Evolutionary conservation across 2,113 vertebrate genomes (phyloP), one percentile per base, ranked within the genome.

Genomic region (Zootoca vivipara): DNA sequence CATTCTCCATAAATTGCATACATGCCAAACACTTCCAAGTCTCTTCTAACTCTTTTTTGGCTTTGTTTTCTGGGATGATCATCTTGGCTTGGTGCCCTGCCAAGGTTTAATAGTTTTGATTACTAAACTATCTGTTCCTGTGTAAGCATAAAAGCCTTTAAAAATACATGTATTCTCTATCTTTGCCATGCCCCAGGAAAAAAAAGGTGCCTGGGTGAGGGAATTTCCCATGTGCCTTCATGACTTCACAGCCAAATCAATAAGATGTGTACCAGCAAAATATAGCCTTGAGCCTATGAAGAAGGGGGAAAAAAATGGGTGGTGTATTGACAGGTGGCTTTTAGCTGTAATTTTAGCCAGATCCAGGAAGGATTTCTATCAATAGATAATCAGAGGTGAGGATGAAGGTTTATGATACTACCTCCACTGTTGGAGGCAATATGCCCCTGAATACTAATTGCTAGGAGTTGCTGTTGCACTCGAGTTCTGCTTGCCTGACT

Each of bases 61-160:
- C 24, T 40, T 33, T 62, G 26, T 69, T 28, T 70, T 40, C 78
- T 81, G 65, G 83, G 88, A 74, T 33, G 40, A 38, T 91, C 1
- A 1, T 83, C 73, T 92, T 90, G 26, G 33, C 70, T 73, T 94
- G 93, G 83, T 89, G 77, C 73, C 5, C 0, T 73, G 95, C 94
- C 94, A 95, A 87, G 30, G 77, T 92, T 94, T 96, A 95, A 94
- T 92, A 89, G 83, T 85, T 93, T 89, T 93, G 90, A 94, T 84
- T 93, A 90, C 86, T 82, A 94, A 91, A 93, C 0, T 0, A 81
- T 92, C 93, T 90, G 24, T 70, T 89, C 78, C 83, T 86, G 89
- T 58, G 73, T 74, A 64, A 92, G 90, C 84, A 69, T 20, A 82
- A 70, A 33, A 62, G 26, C 0, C 1, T 15, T 88, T 88, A 90